phyloP scores from a whole-genome alignment of 2,797 vertebrate genomes.

The Chrysocyon brachyurus region DNA sequence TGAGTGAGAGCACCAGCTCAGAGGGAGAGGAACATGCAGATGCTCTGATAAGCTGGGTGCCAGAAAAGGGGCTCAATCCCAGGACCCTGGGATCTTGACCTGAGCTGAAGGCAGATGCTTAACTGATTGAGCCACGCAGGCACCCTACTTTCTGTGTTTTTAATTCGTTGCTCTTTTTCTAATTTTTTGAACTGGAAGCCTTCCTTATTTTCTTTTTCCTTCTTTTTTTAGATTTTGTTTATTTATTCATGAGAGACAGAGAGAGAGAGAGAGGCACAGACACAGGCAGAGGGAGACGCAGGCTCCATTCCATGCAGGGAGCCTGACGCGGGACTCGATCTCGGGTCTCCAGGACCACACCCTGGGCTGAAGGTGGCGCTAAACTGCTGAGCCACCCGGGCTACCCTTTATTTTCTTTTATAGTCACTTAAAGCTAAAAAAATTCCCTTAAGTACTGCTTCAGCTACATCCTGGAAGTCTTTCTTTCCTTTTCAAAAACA shows the following conservation, averaged over 20 bases:
- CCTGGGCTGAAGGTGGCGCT: too few species aligned
- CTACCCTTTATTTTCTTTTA: neutral
- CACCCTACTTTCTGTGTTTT: neutral
- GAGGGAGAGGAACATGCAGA: neutral
- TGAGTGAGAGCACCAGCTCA: neutral
- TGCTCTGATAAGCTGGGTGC: neutral
- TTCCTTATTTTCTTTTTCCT: neutral
- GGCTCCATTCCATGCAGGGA: too few species aligned
- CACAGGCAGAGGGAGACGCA: too few species aligned
- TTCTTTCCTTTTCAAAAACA: neutral
- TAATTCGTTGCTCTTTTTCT: constrained; percentile 3
- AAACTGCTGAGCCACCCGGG: too few species aligned
- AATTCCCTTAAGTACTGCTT: neutral
- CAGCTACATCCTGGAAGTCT: neutral
- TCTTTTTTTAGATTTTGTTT: too few species aligned
- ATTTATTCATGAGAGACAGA: too few species aligned
- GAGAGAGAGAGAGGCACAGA: too few species aligned
- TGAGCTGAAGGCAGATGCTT: neutral
- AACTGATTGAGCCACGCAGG: neutral
- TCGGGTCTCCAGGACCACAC: too few species aligned
- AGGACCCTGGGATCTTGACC: neutral
- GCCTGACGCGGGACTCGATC: too few species aligned
- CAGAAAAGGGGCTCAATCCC: neutral
- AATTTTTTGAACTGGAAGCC: neutral
- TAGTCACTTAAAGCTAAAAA: neutral